These are phyloP conservation scores for Corydoras maculifer DNA, from an alignment of 2,113 vertebrate species.

Conservation along the genomic window DNA sequence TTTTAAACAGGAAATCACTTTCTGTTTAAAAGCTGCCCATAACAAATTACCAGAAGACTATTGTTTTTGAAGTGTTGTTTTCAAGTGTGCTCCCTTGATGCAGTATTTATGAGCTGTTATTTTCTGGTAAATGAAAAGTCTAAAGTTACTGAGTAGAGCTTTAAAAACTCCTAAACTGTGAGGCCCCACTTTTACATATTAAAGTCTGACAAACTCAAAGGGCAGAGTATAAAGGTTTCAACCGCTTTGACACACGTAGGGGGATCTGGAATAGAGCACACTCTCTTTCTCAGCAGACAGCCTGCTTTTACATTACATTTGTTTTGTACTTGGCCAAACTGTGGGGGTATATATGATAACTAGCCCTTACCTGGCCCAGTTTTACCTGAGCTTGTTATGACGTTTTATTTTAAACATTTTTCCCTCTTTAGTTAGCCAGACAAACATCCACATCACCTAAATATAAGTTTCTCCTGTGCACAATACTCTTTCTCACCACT, in stretches of 20 bases:
- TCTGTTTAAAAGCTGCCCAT: not conserved
- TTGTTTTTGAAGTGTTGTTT: constrained; percentile 31
- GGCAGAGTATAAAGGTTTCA: constrained; percentile 32
- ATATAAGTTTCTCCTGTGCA: too few relatives aligned
- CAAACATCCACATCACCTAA: too few relatives aligned
- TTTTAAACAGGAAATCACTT: constrained; percentile 6
- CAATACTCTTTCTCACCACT: too few relatives aligned
- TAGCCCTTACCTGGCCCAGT: too few relatives aligned
- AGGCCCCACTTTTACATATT: constrained; percentile 1
- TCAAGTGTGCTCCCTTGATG: constrained; percentile 28
- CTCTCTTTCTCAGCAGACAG: not conserved
- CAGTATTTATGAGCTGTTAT: constrained; percentile 33
- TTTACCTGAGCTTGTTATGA: too few relatives aligned
- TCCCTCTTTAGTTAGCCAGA: too few relatives aligned
- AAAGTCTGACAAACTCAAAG: constrained; percentile 31
- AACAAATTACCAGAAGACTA: constrained; percentile 9
- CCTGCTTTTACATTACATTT: not conserved
- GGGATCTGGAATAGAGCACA: not conserved
- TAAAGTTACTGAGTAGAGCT: constrained; percentile 47
- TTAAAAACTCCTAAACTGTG: constrained; percentile 44
- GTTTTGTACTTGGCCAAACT: too few relatives aligned
- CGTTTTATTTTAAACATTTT: too few relatives aligned
- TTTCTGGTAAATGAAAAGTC: constrained; percentile 26
- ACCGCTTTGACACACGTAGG: constrained; percentile 34
- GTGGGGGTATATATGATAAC: too few relatives aligned